These are phyloP conservation scores for Drosophila trapezifrons DNA, from an alignment of 1,140 invertebrate genomes.

Conservation along the genomic window DNA sequence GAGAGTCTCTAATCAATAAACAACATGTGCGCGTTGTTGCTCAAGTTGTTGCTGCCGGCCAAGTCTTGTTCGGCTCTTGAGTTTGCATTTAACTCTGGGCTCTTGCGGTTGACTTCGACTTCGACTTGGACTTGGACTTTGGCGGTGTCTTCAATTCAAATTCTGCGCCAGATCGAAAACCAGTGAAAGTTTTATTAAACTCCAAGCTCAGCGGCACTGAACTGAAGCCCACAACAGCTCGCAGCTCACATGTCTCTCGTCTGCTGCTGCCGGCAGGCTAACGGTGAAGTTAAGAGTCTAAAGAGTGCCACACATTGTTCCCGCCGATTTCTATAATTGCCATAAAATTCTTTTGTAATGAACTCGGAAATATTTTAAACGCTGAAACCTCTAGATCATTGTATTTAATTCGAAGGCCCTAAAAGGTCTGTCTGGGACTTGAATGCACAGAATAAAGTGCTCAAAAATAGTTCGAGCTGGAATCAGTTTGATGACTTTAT, in stretches of 20 bases:
- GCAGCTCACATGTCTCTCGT: slow-evolving; percentile 29
- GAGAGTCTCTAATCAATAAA: slow-evolving; percentile 35
- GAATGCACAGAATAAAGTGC: slow-evolving; percentile 3
- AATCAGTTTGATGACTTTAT: slow-evolving; percentile 18
- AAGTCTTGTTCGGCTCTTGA: slow-evolving; percentile 27
- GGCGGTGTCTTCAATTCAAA: slow-evolving; percentile 55
- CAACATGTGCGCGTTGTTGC: slow-evolving; percentile 29
- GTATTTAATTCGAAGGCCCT: slow-evolving; percentile 26
- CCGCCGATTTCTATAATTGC: slow-evolving; percentile 52
- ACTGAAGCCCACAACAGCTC: slow-evolving; percentile 8
- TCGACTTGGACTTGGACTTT: slow-evolving; percentile 7
- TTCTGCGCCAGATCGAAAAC: slow-evolving; percentile 64
- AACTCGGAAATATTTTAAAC: slow-evolving; percentile 23
- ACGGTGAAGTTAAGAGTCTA: slow-evolving; percentile 43
- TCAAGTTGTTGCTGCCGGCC: slow-evolving; percentile 28
- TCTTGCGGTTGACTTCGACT: slow-evolving; percentile 27
- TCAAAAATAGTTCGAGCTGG: background rate
- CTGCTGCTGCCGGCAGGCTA: slow-evolving; percentile 26
- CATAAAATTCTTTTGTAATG: slow-evolving; percentile 60
- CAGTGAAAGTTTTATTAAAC: slow-evolving; percentile 80
- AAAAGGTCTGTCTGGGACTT: slow-evolving; percentile 11
- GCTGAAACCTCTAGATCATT: slow-evolving; percentile 36
- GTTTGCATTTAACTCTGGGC: slow-evolving; percentile 23
- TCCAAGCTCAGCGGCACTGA: slow-evolving; percentile 28
- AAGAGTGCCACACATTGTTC: slow-evolving; percentile 45